Evolutionary conservation across 2,888 invertebrate genomes (phyloP).

Genomic region (Aromia moschata): DNA sequence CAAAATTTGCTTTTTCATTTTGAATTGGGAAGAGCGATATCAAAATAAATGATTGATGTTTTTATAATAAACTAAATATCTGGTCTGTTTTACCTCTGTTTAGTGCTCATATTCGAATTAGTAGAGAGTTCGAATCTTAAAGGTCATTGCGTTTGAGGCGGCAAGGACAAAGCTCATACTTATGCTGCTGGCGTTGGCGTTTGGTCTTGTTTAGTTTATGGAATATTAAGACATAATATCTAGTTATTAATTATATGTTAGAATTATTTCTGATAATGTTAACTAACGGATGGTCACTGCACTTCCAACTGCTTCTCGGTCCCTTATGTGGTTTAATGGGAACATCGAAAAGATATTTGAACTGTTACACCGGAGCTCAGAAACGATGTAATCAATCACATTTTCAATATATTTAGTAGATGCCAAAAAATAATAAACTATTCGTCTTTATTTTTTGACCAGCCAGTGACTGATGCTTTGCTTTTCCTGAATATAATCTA

Average conservation of each 20-base stretch:
- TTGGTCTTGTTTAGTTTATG: slow-evolving; percentile 5
- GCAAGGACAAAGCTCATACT: slow-evolving; percentile 10
- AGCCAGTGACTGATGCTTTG: too few relatives aligned
- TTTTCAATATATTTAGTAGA: too few relatives aligned
- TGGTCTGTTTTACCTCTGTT: too few relatives aligned
- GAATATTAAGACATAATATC: slow-evolving; percentile 13
- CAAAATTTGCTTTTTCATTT: too few relatives aligned
- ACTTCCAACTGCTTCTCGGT: slow-evolving; percentile 7
- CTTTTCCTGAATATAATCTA: too few relatives aligned
- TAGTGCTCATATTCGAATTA: neutral
- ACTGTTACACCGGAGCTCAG: neutral
- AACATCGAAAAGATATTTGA: too few relatives aligned
- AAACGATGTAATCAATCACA: too few relatives aligned
- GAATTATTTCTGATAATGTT: slow-evolving; percentile 20
- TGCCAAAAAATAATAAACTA: too few relatives aligned
- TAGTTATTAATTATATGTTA: slow-evolving; percentile 19
- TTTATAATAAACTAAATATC: too few relatives aligned
- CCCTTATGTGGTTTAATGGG: neutral
- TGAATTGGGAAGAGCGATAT: too few relatives aligned
- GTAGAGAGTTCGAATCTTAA: slow-evolving; percentile 4
- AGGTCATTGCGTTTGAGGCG: neutral
- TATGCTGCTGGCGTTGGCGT: slow-evolving; percentile 1
- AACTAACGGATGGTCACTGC: slow-evolving; percentile 17
- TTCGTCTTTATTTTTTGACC: too few relatives aligned
- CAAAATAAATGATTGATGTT: too few relatives aligned